Percentiles rank a stretch among this genome's conserved stretches.
phyloP scores from a whole-genome alignment of 2,113 vertebrate species.

The Prietella phreatophila region DNA sequence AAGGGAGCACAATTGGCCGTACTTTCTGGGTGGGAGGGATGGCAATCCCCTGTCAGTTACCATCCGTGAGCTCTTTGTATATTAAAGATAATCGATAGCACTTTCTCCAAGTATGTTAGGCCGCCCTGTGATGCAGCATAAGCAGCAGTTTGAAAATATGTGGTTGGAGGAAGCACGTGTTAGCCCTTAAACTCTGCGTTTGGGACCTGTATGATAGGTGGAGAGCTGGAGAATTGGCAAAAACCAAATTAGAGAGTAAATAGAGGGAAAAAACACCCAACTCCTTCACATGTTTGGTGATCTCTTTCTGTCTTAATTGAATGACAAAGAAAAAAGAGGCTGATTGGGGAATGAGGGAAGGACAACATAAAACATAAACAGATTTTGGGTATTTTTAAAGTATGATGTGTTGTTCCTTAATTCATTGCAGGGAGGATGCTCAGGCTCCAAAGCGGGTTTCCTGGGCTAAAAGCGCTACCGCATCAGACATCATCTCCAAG shows the following conservation, averaged over 20 bases:
- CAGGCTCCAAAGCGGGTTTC: slow-evolving; percentile 81
- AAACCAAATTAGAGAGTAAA: background rate
- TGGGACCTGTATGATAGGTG: background rate
- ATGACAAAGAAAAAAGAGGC: background rate
- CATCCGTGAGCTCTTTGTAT: no score
- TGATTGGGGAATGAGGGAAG: background rate
- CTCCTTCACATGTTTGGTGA: background rate
- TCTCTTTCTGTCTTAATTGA: background rate
- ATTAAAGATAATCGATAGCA: background rate
- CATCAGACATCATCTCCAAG: slow-evolving; percentile 81
- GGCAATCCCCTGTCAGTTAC: background rate
- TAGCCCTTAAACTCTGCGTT: background rate
- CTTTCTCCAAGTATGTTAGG: background rate
- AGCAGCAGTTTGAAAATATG: background rate
- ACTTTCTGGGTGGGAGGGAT: background rate
- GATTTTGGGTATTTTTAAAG: no score
- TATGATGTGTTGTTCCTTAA: background rate
- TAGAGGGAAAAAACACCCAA: background rate
- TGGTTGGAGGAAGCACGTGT: background rate
- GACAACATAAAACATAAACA: background rate
- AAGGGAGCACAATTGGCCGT: background rate
- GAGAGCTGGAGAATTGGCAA: background rate
- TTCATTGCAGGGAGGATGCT: slow-evolving; percentile 79
- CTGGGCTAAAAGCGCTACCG: slow-evolving; percentile 80
- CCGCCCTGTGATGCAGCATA: background rate